Evolutionary conservation across 2,113 vertebrate species (phyloP), one percentile per base, ranked within the genome.

Genomic region (Nothobranchius furzeri): DNA sequence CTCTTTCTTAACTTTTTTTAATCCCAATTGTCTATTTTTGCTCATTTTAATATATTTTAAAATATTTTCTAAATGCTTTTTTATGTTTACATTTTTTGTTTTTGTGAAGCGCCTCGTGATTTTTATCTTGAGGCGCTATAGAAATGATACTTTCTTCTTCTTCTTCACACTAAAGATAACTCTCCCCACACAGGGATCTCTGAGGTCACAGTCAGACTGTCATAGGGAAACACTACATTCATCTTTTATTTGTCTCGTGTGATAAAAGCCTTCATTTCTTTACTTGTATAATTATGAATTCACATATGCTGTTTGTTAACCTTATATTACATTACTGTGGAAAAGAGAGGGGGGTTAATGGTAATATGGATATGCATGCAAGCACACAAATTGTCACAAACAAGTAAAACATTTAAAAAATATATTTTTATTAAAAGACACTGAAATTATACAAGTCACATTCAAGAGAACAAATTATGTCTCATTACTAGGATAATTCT

Each of bases 341-440:
- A 40, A 53, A 11, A 9, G 1, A 36, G 30, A 4, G 30, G 30
- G 30, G 4, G 4, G 6, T 35, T 25, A 25, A 24, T 9, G 15
- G 2, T 24, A 60, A 45, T 17, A 30, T 51, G 12, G 57, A 12
- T 30, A 52, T 46, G 10, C 3, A 48, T 24, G 11, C n/a, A 57
- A 6, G 55, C 25, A 43, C 24, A 54, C n/a, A 73, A 1, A 17
- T 7, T 13, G 2, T 11, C 42, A 40, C 4, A 40, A 6, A 45
- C 15, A 40, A n/a, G 7, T 5, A 57, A 12, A 12, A 37, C 1
- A 68, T 59, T 61, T 60, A 73, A 60, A 68, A 77, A 45, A 12
- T 65, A 57, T 70, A 4, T 13, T 58, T 75, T 87, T 87, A 87
- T 89, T 85, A 80, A 84, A 59, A 66, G 14, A 82, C 68, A 75